Conservation (phyloP, 1,140 invertebrate species). For the Eciton burchellii region DNA sequence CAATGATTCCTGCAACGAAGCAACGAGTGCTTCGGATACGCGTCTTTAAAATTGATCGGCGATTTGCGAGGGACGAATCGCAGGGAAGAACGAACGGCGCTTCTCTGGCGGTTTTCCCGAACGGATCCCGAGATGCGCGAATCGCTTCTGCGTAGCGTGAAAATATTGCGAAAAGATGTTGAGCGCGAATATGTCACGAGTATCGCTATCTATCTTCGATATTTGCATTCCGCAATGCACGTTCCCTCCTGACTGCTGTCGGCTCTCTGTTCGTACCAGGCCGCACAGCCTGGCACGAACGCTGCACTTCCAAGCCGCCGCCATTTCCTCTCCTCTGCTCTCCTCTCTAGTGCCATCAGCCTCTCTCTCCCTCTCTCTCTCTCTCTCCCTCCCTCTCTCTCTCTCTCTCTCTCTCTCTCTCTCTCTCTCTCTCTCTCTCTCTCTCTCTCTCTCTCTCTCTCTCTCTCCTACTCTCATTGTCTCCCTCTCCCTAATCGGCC, state of each 20-base stretch:
- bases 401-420: constrained; percentile 25
- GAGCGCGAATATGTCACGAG: constrained; percentile 27
- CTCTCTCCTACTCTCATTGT: constrained; percentile 42
- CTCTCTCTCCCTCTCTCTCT: constrained; percentile 47
- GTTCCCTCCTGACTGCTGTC: constrained; percentile 49
- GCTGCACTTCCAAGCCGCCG: constrained; percentile 80
- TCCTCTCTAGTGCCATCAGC: constrained; percentile 58
- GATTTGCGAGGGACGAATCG: background rate
- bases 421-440: background rate
- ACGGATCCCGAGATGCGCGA: background rate
- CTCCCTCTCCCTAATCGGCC: constrained; percentile 38
- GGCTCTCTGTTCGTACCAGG: constrained; percentile 76
- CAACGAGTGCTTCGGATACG: background rate
- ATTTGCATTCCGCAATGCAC: constrained; percentile 59
- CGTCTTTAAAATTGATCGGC: background rate
- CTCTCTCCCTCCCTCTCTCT: constrained; percentile 22
- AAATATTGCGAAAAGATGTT: constrained; percentile 44
- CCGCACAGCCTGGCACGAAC: constrained; percentile 82
- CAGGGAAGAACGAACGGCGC: no score
- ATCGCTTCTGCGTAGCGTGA: background rate
- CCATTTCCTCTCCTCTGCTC: constrained; percentile 67
- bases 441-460: no score
- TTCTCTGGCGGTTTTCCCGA: background rate
- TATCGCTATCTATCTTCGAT: constrained; percentile 50
- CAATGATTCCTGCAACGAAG: background rate